Evolutionary conservation across 2,113 vertebrate genomes (phyloP).

Genomic region (Xenopus tropicalis): DNA sequence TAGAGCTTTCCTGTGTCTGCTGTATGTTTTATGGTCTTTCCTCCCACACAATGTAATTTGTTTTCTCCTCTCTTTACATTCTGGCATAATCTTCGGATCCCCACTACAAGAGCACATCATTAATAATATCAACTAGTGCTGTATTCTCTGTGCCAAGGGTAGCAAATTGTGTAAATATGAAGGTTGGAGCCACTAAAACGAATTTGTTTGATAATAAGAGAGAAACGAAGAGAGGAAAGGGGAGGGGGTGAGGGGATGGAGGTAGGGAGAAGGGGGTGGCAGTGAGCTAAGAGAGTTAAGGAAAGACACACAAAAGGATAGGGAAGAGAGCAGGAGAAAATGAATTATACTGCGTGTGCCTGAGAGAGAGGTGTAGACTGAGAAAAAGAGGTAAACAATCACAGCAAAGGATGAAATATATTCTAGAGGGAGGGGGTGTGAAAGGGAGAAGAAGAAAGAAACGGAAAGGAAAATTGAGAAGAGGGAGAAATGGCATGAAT

Average conservation of each 20-base stretch:
- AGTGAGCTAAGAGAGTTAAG: not conserved
- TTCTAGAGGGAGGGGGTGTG: not conserved
- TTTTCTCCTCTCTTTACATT: not conserved
- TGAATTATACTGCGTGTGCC: too few species aligned
- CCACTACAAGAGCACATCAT: not conserved
- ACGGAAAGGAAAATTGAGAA: not conserved
- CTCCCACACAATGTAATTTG: not conserved
- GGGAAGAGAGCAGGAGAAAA: not conserved
- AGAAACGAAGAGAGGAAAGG: not conserved
- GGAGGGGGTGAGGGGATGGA: not conserved
- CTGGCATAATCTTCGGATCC: not conserved
- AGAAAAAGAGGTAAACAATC: not conserved
- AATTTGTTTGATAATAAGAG: not conserved
- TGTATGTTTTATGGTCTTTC: not conserved
- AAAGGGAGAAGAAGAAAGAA: not conserved
- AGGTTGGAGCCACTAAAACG: not conserved
- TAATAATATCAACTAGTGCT: conserved; percentile 6
- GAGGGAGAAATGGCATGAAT: too few species aligned
- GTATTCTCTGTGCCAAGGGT: not conserved
- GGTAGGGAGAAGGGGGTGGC: not conserved
- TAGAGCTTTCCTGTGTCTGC: not conserved
- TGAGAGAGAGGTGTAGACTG: not conserved
- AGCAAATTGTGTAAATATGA: not conserved
- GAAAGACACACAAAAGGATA: not conserved
- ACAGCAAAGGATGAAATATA: not conserved